phyloP scores from a whole-genome alignment of 2,888 invertebrate genomes.

The Drosophila quasianomalipes region DNA sequence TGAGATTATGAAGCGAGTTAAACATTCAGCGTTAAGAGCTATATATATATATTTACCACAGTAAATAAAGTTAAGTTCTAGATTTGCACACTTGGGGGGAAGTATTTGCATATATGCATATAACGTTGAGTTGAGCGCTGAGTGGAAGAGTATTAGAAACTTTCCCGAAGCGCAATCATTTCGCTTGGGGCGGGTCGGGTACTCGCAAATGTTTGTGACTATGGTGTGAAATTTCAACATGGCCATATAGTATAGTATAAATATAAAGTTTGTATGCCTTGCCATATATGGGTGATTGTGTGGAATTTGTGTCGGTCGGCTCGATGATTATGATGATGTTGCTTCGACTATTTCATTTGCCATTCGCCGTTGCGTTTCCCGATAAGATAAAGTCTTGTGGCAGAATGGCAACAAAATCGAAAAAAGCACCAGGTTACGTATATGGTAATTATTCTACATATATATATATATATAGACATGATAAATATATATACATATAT shows the following conservation, averaged over 20 bases:
- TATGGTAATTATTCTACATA: constrained; percentile 64
- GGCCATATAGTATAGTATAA: constrained; percentile 26
- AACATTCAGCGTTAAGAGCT: neutral
- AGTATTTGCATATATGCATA: constrained; percentile 14
- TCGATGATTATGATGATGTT: constrained; percentile 31
- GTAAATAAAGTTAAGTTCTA: neutral
- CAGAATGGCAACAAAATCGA: constrained; percentile 72
- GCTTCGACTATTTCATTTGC: constrained; percentile 45
- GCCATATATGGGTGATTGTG: constrained; percentile 25
- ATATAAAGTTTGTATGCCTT: constrained; percentile 12
- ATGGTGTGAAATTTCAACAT: constrained; percentile 53
- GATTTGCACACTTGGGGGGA: neutral
- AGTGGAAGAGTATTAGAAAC: neutral
- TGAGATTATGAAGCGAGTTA: neutral
- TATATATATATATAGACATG: neutral
- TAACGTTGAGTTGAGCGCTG: constrained; percentile 5
- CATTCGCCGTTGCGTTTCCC: constrained; percentile 46
- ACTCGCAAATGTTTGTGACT: constrained; percentile 19
- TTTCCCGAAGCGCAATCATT: constrained; percentile 30
- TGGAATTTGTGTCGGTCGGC: constrained; percentile 44
- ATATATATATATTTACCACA: neutral
- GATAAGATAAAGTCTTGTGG: constrained; percentile 69
- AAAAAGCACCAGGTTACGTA: constrained; percentile 66
- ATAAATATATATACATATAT: neutral
- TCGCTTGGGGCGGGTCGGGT: constrained; percentile 4